These are phyloP conservation scores for Triplophysa siluroides DNA, from an alignment of 2,113 vertebrate genomes.

Conservation along the genomic window DNA sequence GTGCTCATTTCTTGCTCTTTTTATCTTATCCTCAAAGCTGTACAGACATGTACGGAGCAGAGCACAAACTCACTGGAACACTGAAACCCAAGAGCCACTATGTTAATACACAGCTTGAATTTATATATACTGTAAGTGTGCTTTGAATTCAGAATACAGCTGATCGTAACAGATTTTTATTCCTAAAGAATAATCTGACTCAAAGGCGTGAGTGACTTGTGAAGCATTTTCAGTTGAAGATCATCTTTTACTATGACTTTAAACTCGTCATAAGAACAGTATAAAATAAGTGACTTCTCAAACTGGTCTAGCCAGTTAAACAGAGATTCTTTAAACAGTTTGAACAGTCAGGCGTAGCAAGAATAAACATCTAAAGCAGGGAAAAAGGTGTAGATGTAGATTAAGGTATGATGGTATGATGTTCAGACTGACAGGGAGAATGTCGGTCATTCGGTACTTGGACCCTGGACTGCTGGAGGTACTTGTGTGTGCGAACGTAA, in stretches of 20 bases:
- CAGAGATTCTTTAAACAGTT: not conserved
- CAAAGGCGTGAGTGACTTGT: too few relatives aligned
- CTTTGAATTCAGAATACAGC: not conserved
- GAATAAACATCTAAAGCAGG: not conserved
- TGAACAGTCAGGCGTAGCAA: not conserved
- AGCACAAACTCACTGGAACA: too few relatives aligned
- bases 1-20: too few relatives aligned
- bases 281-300: not conserved
- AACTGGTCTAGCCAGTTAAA: not conserved
- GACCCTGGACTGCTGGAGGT: constrained; percentile 21
- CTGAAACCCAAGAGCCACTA: too few relatives aligned
- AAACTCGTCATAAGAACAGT: not conserved
- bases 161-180: not conserved
- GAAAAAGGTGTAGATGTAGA: not conserved
- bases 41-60: too few relatives aligned
- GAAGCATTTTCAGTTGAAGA: not conserved
- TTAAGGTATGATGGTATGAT: not conserved
- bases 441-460: constrained; percentile 20
- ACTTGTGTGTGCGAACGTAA: not conserved
- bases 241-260: not conserved
- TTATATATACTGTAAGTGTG: too few relatives aligned
- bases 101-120: too few relatives aligned
- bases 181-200: too few relatives aligned
- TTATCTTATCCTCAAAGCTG: too few relatives aligned
- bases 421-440: not conserved